Conservation (phyloP, 2,888 invertebrate species). For the Cephus pygmeus region DNA sequence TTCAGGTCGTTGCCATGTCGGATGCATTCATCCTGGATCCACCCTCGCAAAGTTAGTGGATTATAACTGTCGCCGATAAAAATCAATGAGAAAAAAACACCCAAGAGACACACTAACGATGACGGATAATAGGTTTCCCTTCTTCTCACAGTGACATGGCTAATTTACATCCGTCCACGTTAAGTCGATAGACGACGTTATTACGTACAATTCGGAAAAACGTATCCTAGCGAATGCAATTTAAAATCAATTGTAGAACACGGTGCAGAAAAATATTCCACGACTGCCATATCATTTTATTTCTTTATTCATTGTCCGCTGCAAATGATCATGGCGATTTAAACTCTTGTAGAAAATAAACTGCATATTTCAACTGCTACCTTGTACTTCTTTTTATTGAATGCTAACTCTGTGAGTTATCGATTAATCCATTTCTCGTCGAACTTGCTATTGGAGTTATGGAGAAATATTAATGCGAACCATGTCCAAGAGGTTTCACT, state of each 20-base stretch:
- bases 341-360: background rate
- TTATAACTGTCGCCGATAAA: background rate
- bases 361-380: background rate
- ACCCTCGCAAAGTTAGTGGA: background rate
- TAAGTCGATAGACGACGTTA: background rate
- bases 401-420: too few relatives aligned
- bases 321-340: background rate
- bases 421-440: background rate
- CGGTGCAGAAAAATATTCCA: background rate
- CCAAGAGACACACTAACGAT: background rate
- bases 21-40: background rate
- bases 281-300: background rate
- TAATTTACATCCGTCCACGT: background rate
- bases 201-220: background rate
- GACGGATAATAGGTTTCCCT: background rate
- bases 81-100: background rate
- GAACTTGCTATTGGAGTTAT: background rate
- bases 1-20: background rate
- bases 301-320: background rate
- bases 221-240: background rate
- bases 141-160: background rate
- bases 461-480: background rate
- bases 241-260: background rate
- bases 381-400: background rate
- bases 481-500: background rate